Evolutionary conservation across 2,113 vertebrate species (phyloP).

Genomic region (Gila orcuttii): DNA sequence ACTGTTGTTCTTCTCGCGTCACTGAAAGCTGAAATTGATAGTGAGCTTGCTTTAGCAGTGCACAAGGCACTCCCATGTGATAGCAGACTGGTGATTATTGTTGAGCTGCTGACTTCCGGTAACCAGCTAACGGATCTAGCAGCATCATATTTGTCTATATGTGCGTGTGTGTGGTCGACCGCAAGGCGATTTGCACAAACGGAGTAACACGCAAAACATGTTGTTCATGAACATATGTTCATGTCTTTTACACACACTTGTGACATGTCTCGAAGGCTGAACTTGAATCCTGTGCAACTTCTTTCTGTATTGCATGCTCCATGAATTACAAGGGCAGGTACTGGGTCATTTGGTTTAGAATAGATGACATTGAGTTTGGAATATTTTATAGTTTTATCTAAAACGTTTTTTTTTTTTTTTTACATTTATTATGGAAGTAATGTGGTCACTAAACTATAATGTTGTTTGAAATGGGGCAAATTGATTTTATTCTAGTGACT

Average conservation of each 20-base stretch:
- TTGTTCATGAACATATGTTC: conserved; percentile 18
- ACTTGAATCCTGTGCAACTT: conserved; percentile 23
- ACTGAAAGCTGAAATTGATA: not conserved
- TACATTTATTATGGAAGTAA: too few species aligned
- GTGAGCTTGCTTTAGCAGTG: conserved; percentile 6
- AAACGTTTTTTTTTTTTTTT: not conserved
- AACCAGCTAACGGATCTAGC: conserved; percentile 25
- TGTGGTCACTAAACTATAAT: not conserved
- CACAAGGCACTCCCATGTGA: conserved; percentile 46
- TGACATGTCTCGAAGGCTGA: not conserved
- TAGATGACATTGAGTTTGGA: not conserved
- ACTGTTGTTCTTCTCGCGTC: not conserved
- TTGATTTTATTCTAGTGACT: not conserved
- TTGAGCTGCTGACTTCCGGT: conserved; percentile 41
- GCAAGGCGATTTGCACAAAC: conserved; percentile 15
- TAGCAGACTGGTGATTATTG: conserved; percentile 23
- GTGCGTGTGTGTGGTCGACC: conserved; percentile 18
- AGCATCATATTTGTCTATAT: conserved; percentile 23
- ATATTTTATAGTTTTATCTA: not conserved
- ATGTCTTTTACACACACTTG: conserved; percentile 26
- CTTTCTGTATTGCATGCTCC: conserved; percentile 10
- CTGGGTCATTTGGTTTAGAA: not conserved
- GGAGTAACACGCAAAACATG: conserved; percentile 22
- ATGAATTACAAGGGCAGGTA: not conserved
- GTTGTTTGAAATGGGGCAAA: not conserved